A percentile compares a stretch with the other conserved stretches of the same genome.
phyloP scores from a whole-genome alignment of 2,113 vertebrate species.

The Marmota monax region DNA sequence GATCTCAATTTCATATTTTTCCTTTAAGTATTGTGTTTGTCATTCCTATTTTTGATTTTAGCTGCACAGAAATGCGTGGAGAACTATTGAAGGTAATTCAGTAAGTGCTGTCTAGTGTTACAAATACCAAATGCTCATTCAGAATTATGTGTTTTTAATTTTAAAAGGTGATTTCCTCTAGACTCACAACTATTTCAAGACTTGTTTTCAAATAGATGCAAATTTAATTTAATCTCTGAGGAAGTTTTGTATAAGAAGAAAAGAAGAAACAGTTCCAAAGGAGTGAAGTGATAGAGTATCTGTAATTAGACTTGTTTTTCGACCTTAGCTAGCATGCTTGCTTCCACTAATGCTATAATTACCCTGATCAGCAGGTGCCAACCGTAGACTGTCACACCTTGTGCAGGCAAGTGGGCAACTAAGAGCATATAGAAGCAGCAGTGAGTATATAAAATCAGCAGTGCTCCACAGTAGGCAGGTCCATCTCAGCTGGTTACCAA shows the following conservation, averaged over 20 bases:
- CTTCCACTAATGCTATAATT: constrained; percentile 79
- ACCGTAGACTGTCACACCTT: constrained; percentile 51
- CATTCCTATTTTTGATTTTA: constrained; percentile 38
- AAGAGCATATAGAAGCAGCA: constrained; percentile 2
- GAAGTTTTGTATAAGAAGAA: constrained; percentile 51
- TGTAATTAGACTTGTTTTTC: constrained; percentile 79
- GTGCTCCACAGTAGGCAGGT: background rate
- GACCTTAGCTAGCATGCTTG: constrained; percentile 27
- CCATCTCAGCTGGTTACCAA: background rate
- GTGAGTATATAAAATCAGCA: background rate
- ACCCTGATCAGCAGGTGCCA: constrained; percentile 71
- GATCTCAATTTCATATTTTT: constrained; percentile 30
- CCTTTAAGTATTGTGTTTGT: background rate
- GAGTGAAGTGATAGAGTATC: constrained; percentile 56
- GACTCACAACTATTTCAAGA: constrained; percentile 28
- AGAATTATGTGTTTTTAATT: constrained; percentile 51
- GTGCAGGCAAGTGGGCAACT: constrained; percentile 46
- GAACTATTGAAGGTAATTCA: constrained; percentile 29
- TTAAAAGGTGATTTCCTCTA: constrained; percentile 51
- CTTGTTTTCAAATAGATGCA: constrained; percentile 61
- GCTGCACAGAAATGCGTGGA: background rate
- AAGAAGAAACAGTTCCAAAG: constrained; percentile 19
- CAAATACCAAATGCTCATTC: constrained; percentile 30
- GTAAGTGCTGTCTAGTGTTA: background rate
- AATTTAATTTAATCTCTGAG: constrained; percentile 69